phyloP scores from a whole-genome alignment of 2,888 invertebrate species.

The Melikaiella ostensackeni region DNA sequence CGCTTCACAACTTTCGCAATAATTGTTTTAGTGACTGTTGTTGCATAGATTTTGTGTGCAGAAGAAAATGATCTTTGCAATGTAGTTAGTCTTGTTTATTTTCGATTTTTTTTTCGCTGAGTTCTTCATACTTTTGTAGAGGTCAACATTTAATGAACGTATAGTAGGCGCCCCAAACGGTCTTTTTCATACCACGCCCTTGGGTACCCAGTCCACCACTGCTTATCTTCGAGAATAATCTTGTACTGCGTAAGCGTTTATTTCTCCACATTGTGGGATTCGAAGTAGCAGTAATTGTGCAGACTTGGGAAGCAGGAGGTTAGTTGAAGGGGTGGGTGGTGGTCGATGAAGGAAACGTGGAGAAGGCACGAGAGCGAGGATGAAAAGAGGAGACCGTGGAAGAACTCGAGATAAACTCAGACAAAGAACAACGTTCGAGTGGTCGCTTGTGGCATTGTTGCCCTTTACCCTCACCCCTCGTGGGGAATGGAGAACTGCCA shows the following conservation, averaged over 20 bases:
- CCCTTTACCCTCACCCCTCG: conserved; percentile 65
- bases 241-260: conserved; percentile 47
- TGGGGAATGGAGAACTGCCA: conserved; percentile 51
- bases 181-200: no score
- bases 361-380: conserved; percentile 44
- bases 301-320: conserved; percentile 12
- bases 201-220: no score
- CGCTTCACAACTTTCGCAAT: no score
- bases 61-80: no score
- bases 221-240: no score
- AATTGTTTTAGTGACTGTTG: no score
- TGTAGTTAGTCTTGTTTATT: no score
- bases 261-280: conserved; percentile 42
- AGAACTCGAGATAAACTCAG: conserved; percentile 63
- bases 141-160: no score
- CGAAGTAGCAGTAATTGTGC: conserved; percentile 48
- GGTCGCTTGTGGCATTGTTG: conserved; percentile 72
- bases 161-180: no score
- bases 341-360: conserved; percentile 41
- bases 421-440: conserved; percentile 67
- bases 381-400: conserved; percentile 47
- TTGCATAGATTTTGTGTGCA: no score
- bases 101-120: no score
- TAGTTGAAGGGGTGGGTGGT: conserved; percentile 19
- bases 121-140: no score